These are phyloP conservation scores for Listronotus bonariensis DNA, from an alignment of 1,140 invertebrate species.

Conservation along the genomic window DNA sequence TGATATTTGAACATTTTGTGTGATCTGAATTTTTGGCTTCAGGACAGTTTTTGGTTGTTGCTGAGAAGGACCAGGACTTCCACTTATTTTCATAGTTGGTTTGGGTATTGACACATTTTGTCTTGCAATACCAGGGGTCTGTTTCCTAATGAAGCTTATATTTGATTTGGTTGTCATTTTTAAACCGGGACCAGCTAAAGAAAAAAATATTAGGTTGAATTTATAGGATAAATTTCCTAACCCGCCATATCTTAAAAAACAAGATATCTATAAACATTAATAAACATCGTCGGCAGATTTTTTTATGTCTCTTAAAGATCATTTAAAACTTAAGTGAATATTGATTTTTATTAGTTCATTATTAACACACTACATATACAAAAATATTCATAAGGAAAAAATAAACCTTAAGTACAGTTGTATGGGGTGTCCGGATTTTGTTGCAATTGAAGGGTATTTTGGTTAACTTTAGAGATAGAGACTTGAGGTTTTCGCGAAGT, in stretches of 20 bases:
- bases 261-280: too few relatives aligned
- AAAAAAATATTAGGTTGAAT: background rate
- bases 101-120: conserved; percentile 74
- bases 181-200: conserved; percentile 36
- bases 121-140: conserved; percentile 54
- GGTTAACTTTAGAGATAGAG: too few relatives aligned
- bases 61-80: conserved; percentile 48
- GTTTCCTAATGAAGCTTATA: conserved; percentile 57
- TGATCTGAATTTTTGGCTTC: conserved; percentile 68
- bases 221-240: background rate
- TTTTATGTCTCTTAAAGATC: too few relatives aligned
- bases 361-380: too few relatives aligned
- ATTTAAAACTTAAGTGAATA: too few relatives aligned
- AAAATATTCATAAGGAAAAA: too few relatives aligned
- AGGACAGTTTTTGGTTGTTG: conserved; percentile 60
- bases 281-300: too few relatives aligned
- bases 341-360: too few relatives aligned
- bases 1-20: conserved; percentile 60
- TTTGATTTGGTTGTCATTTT: conserved; percentile 56
- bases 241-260: background rate
- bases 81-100: conserved; percentile 69
- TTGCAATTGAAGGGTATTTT: too few relatives aligned
- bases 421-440: too few relatives aligned
- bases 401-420: too few relatives aligned
- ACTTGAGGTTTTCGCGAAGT: too few relatives aligned